A percentile compares a stretch with the other conserved stretches of the same genome.
Conservation (phyloP, 2,888 invertebrate genomes). For the Altica lythri region DNA sequence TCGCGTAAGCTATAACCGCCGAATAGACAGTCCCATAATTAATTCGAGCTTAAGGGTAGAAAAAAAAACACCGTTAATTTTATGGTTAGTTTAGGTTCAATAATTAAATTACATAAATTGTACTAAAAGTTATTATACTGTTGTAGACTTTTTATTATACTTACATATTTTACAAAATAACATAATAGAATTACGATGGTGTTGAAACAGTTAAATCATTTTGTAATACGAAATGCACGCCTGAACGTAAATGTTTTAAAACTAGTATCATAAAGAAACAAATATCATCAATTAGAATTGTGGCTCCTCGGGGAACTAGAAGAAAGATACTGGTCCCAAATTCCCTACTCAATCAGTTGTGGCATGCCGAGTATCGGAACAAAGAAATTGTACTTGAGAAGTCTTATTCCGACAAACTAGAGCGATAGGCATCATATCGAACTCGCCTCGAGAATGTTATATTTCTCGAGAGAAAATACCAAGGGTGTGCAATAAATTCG, state of each 20-base stretch:
- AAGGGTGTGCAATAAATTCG: conserved; percentile 5
- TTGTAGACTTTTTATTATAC: no score
- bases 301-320: conserved; percentile 46
- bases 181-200: no score
- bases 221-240: conserved; percentile 23
- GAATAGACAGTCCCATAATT: no score
- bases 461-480: conserved; percentile 39
- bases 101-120: no score
- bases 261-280: conserved; percentile 46
- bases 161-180: no score
- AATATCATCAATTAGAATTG: conserved; percentile 52
- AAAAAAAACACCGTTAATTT: no score
- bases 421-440: conserved; percentile 55
- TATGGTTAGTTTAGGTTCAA: no score
- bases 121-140: no score
- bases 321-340: conserved; percentile 52
- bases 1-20: no score
- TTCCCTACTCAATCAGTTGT: conserved; percentile 57
- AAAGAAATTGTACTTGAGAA: conserved; percentile 57
- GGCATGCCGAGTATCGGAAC: conserved; percentile 54
- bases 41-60: no score
- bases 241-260: conserved; percentile 37
- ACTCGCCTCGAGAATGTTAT: conserved; percentile 52
- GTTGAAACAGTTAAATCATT: conserved; percentile 19
- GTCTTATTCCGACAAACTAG: conserved; percentile 52